Evolutionary conservation across 2,113 vertebrate genomes (phyloP).

Genomic region (Protomyctophum bolini): DNA sequence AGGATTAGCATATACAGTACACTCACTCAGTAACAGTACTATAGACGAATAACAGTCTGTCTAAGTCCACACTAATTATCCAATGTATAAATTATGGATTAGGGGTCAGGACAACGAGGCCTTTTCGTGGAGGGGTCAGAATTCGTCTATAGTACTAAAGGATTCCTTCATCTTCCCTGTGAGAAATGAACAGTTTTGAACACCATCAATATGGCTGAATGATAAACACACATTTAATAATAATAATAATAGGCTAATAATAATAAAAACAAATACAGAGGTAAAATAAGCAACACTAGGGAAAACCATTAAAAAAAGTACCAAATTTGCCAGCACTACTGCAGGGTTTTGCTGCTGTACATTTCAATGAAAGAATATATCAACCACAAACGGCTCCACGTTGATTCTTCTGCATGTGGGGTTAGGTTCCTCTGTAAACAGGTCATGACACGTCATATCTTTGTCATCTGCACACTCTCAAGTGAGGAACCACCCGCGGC

Average conservation of each 20-base stretch:
- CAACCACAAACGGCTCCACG: no score
- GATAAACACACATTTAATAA: no score
- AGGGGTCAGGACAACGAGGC: no score
- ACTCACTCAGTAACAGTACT: no score
- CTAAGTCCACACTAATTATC: no score
- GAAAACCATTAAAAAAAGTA: no score
- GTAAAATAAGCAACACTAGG: background rate
- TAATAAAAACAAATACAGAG: constrained; percentile 11
- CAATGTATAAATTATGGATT: no score
- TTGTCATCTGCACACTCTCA: background rate
- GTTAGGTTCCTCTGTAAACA: constrained; percentile 15
- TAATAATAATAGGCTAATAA: background rate
- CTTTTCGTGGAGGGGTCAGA: no score
- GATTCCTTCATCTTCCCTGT: background rate
- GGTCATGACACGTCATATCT: background rate
- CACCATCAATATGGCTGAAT: background rate
- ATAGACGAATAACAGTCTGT: no score
- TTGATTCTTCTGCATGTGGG: constrained; percentile 1
- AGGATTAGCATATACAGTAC: no score
- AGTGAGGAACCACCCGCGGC: background rate
- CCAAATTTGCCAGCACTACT: no score
- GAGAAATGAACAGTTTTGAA: background rate
- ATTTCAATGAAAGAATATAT: background rate
- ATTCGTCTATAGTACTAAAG: no score
- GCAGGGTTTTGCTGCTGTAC: background rate